Evolutionary conservation across 2,113 vertebrate genomes (phyloP).

Genomic region (Nibea coibor): DNA sequence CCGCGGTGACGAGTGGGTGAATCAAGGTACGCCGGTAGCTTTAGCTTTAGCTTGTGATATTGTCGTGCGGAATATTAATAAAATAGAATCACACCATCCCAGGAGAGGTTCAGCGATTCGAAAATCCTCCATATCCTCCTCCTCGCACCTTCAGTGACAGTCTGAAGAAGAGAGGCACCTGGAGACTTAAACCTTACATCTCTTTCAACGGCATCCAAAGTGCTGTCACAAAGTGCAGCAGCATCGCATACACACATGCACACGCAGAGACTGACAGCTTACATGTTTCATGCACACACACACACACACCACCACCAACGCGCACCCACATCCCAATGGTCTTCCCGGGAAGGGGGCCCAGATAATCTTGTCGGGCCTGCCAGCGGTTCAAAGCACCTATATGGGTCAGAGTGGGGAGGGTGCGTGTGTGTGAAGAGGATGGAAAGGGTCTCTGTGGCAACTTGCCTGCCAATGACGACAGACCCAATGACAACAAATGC

Average conservation of each 20-base stretch:
- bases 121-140: conserved; percentile 31
- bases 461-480: conserved; percentile 44
- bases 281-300: conserved; percentile 39
- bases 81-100: conserved; percentile 14
- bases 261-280: conserved; percentile 40
- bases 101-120: conserved; percentile 13
- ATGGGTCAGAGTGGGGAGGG: conserved; percentile 66
- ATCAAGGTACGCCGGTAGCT: background rate
- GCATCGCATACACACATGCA: conserved; percentile 18
- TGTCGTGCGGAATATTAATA: conserved; percentile 30
- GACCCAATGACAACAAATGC: conserved; percentile 50
- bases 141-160: conserved; percentile 31
- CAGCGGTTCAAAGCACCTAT: conserved; percentile 77
- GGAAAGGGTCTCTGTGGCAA: conserved; percentile 48
- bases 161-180: conserved; percentile 59
- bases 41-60: background rate
- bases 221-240: conserved; percentile 42
- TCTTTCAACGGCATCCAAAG: conserved; percentile 68
- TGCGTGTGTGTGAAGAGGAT: conserved; percentile 6
- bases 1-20: background rate
- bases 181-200: conserved; percentile 57
- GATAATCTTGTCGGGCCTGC: conserved; percentile 68
- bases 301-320: conserved; percentile 30
- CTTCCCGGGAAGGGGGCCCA: conserved; percentile 73
- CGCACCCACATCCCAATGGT: conserved; percentile 59